Evolutionary conservation across 1,140 invertebrate genomes (phyloP).

Genomic region (Zelostemma sp.): DNA sequence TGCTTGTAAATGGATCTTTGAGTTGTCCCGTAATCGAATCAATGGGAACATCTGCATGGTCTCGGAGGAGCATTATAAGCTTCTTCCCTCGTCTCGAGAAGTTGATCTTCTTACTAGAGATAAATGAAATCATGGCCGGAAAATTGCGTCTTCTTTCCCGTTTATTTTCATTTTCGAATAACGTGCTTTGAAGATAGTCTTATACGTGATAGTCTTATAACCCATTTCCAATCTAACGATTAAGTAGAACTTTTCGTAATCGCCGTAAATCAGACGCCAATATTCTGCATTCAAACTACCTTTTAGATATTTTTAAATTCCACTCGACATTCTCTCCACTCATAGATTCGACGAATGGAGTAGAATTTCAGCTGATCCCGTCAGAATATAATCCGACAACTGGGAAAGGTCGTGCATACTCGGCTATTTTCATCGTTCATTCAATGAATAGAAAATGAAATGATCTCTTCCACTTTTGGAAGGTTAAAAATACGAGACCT

Average conservation of each 20-base stretch:
- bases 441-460: background rate
- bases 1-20: slow-evolving; percentile 41
- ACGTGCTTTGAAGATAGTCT: too few relatives aligned
- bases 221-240: background rate
- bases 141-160: background rate
- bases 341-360: background rate
- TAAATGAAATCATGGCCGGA: background rate
- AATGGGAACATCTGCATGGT: slow-evolving; percentile 46
- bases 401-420: too few relatives aligned
- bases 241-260: background rate
- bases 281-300: background rate
- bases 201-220: too few relatives aligned
- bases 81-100: slow-evolving; percentile 28
- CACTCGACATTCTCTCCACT: background rate
- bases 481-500: background rate
- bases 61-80: slow-evolving; percentile 31
- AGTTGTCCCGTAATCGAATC: slow-evolving; percentile 51
- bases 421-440: background rate
- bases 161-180: background rate
- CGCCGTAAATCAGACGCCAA: background rate
- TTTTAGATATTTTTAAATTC: background rate
- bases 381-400: background rate
- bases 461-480: too few relatives aligned
- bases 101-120: slow-evolving; percentile 14
- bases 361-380: background rate